Base-by-base conservation (phyloP, 2,888 invertebrate species). In the Nemotelus pantherinus region DNA sequence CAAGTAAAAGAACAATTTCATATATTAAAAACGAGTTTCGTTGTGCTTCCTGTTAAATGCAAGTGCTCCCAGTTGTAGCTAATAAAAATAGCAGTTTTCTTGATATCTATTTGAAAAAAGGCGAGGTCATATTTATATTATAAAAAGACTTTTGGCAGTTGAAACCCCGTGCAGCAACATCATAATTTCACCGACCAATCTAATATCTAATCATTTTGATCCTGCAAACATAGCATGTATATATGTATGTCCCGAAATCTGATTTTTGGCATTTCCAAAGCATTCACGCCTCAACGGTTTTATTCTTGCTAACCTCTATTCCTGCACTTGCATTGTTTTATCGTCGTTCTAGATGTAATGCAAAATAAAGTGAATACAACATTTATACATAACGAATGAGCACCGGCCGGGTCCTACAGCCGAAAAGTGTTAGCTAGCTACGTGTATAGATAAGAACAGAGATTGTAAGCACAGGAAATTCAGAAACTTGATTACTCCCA, bases 401-500 rank as follows among this genome's bases (percentile, higher is more conserved):
- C 53, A 48, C 50, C 39, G 48, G 53, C 53, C 53, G 41, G 68
- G 53, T 68, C 50, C 48, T 50, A 39, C 45, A 50, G 68, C 55
- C 55, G 25, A 41, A 25, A 53, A 50, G 25, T 25, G 25, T 25
- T 25, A 25, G 25, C 70, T 70, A 55, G 70, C 25, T 70, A 55
- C 43, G 70, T 43, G 50, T 50, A 55, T 50, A 55, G 53, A 55
- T 70, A 70, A 70, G 53, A 70, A 70, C 44, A 44, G 53, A 65
- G 53, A 45, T 65, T 45, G 64, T 64, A 60, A 76, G 65, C 57
- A 47, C 65, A 57, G 67, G 65, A 76, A 76, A 76, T 76, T 76
- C 76, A 77, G 78, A 83, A 88, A 90, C 88, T 89, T 87, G 88
- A 90, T 89, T 90, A 90, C 87, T 86, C 83, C 87, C 86, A 88